Conservation (phyloP, 2,797 vertebrate species). For the Notamacropus eugenii region DNA sequence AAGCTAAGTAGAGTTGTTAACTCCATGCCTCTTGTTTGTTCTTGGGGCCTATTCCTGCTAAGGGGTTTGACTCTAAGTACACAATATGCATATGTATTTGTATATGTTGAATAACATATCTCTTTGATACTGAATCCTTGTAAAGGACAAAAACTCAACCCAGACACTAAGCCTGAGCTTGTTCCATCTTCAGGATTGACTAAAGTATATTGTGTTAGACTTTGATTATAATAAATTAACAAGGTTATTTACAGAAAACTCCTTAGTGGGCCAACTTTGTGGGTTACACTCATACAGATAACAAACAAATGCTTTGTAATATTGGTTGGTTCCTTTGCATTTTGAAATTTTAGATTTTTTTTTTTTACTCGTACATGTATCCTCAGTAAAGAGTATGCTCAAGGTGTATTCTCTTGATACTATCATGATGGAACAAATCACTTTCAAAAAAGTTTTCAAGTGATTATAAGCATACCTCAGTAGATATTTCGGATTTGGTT, state of each 20-base stretch:
- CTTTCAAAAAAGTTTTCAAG: neutral
- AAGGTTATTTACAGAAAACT: neutral
- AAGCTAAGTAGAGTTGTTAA: neutral
- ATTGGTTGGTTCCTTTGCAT: neutral
- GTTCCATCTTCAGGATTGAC: neutral
- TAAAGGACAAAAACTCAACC: neutral
- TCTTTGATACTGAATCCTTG: neutral
- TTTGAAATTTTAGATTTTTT: neutral
- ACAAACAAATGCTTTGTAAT: neutral
- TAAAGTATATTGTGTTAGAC: neutral
- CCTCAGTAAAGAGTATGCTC: neutral
- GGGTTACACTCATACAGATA: neutral
- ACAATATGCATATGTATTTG: neutral
- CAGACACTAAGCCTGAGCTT: neutral
- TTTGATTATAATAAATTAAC: neutral
- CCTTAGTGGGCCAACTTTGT: neutral
- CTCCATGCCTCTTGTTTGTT: neutral
- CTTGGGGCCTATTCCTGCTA: neutral
- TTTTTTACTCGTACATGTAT: neutral
- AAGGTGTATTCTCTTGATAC: neutral
- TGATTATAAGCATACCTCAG: neutral
- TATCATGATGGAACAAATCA: neutral
- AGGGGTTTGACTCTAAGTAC: neutral
- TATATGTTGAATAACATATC: neutral
- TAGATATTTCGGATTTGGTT: neutral